Base-by-base conservation (phyloP, 1,140 invertebrate species). In the Streblospio benedicti region DNA sequence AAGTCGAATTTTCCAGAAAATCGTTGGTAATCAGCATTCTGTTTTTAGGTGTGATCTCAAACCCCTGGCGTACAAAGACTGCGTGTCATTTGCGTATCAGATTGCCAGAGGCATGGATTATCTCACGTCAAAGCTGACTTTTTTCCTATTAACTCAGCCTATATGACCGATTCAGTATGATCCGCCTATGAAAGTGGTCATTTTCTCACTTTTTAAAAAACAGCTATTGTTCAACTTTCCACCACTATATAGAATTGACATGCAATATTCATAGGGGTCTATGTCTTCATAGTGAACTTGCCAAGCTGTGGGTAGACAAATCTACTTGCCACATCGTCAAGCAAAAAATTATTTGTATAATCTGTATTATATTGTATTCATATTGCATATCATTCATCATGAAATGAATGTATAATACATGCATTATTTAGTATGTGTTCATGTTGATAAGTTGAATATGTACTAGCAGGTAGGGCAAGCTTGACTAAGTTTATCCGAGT, bases 101-200 rank as follows among this genome's bases (percentile, higher is more conserved):
- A 38, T 60, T 0, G 59, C 59, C 2, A 32, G 59, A 9, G 59
- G 59, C 6, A 60, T 60, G 59, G 59, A 60, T n/a, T 60, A 60
- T 38, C 52, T 60, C 25, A 25, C 51, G 12, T 60, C 59, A 38
- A 69, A 66, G 41, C 69, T 70, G 58, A 60, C 71, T 4, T 65
- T 69, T 43, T 44, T 70, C n/a, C 35, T 38, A n/a, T n/a, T 38
- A 38, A 38, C 35, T 38, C 35, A 9, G 35, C 9, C n/a, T 38
- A 9, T 9, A 38, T 38, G 35, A 38, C 9, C 9, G 9, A 38
- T n/a, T 9, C 35, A 9, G n/a, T 9, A 9, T 38, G 9, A n/a
- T 38, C n/a, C 9, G 35, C n/a, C 35, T 9, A 9, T 9, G n/a
- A n/a, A 38, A 9, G 35, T 38, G 35, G 9, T 38, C 35, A n/a